Evolutionary conservation across 2,888 invertebrate species (phyloP), one percentile per base, ranked within the genome.

Genomic region (Alloscopus bannaensis): DNA sequence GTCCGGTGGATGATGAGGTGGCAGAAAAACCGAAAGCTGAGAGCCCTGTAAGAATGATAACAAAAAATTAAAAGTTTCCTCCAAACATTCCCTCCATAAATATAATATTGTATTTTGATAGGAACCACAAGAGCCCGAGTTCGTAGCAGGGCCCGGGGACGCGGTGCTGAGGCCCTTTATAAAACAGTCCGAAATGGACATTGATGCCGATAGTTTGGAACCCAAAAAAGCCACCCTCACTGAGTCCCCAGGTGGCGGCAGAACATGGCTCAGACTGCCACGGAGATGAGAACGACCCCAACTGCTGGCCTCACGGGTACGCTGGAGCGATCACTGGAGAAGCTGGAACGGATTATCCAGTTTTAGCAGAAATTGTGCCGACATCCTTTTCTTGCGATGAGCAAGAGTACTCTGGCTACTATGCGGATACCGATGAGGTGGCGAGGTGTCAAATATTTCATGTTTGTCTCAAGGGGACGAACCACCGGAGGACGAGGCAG

Each of bases 381-480:
- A 86, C 86, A 0, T 45, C 64, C 3, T 86, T 86, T 62, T 78
- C 81, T 31, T 86, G 86, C 59, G 79, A 81, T n/a, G 59, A 79
- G 22, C 83, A 83, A 2, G 57, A 73, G 26, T 84, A 79, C 42
- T 86, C 86, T 6, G 86, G 86, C n/a, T 86, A 86, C 28, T 86
- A 86, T 40, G 86, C 84, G 11, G 86, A 86, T 50, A 71, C 83
- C 13, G 85, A 86, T 59, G 79, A 77, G 16, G 47, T 64, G 31
- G 81, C 84, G 3, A 57, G 84, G 42, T 86, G 86, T 62, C 86
- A 86, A 79, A 77, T 84, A 13, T 86, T 84, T 64, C 86, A 86
- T 31, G 72, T 86, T 22, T 86, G 86, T 62, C 70, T 86, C 20
- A 81, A 83, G 31, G 47, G 80, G 26, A 81, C 73, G 50, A 55